A percentile compares a stretch with the other conserved stretches of the same genome.
These are phyloP conservation scores for Suricata suricatta DNA, from an alignment of 2,113 vertebrate species.

Conservation along the genomic window DNA sequence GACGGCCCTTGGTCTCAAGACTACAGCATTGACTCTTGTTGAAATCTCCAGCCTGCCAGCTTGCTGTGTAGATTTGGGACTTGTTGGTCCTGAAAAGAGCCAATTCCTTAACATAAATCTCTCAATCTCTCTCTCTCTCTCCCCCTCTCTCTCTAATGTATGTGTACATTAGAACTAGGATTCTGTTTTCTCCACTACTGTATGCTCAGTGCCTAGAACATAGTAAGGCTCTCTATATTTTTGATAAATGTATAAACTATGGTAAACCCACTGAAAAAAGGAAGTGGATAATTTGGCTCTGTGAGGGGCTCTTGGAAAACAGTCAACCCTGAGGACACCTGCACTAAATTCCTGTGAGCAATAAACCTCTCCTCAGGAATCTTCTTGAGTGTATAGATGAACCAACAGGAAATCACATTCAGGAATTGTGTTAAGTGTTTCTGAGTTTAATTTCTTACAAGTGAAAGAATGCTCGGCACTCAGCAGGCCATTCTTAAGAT, in stretches of 20 bases:
- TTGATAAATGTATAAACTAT: not conserved
- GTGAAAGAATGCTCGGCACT: not conserved
- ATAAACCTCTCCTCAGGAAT: conserved; percentile 46
- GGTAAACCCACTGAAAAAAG: conserved; percentile 25
- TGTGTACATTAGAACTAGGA: not conserved
- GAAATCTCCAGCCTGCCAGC: not conserved
- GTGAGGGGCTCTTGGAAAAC: not conserved
- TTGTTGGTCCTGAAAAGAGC: not conserved
- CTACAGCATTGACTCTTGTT: not conserved
- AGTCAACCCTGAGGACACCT: not conserved
- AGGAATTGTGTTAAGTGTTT: not conserved
- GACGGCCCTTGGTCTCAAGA: not conserved
- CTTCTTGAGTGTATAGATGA: not conserved
- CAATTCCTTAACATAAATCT: not conserved
- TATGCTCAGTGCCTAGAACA: not conserved
- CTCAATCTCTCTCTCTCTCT: not conserved
- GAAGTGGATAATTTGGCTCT: not conserved
- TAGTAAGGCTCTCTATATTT: not conserved
- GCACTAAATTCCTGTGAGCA: conserved; percentile 30
- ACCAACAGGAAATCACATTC: conserved; percentile 35
- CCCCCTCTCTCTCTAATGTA: not conserved
- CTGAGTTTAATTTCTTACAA: conserved; percentile 11
- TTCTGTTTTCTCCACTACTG: not conserved
- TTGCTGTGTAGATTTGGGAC: not conserved
- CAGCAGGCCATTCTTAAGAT: not conserved